phyloP scores from a whole-genome alignment of 2,113 vertebrate genomes.

The Lepus timidus region DNA sequence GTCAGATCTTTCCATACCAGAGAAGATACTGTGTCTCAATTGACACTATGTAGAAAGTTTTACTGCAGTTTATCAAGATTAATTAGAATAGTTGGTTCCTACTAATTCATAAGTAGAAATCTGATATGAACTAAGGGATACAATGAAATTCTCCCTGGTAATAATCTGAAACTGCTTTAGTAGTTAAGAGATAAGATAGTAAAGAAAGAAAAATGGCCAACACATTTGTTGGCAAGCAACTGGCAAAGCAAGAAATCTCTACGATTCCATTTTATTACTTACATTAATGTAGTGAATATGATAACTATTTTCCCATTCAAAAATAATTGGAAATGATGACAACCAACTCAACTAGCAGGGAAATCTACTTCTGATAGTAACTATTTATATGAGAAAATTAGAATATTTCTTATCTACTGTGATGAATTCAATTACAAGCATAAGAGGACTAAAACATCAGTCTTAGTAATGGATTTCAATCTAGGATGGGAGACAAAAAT shows the following conservation, averaged over 20 bases:
- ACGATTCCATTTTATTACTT: conserved; percentile 55
- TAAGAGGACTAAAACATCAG: conserved; percentile 82
- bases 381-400: too few relatives aligned
- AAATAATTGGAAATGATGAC: conserved; percentile 66
- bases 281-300: conserved; percentile 52
- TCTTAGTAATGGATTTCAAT: conserved; percentile 87
- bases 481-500: conserved; percentile 82
- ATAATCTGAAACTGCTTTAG: neutral
- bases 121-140: conserved; percentile 42
- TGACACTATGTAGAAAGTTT: conserved; percentile 25
- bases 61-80: neutral
- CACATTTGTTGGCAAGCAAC: neutral
- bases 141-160: neutral
- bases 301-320: conserved; percentile 29
- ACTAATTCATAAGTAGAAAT: conserved; percentile 37
- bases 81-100: conserved; percentile 21
- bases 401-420: conserved; percentile 81
- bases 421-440: conserved; percentile 85
- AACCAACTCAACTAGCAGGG: conserved; percentile 63
- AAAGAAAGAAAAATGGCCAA: neutral
- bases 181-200: neutral
- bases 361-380: conserved; percentile 62
- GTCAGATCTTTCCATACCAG: conserved; percentile 21
- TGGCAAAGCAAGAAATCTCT: conserved; percentile 18
- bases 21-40: neutral